Evolutionary conservation across 2,113 vertebrate species (phyloP).

Genomic region (Butorides virescens): DNA sequence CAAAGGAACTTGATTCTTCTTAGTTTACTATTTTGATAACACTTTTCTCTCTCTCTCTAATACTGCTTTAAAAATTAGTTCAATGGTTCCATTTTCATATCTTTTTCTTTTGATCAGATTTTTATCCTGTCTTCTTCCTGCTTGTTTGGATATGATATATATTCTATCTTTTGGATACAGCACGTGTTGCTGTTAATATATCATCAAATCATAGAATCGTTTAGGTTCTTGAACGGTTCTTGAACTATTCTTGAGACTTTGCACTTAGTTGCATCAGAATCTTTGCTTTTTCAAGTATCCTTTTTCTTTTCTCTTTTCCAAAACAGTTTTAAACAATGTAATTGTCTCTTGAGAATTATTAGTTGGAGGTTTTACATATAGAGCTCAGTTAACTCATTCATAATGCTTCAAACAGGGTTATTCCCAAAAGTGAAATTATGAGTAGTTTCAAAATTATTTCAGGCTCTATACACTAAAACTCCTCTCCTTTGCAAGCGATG

Average conservation of each 20-base stretch:
- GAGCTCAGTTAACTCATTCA: background rate
- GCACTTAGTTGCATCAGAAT: background rate
- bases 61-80: background rate
- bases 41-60: background rate
- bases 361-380: background rate
- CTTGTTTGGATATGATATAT: background rate
- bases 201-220: too few relatives aligned
- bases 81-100: background rate
- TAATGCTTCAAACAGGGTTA: background rate
- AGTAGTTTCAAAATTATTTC: background rate
- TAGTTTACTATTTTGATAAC: background rate
- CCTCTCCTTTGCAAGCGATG: background rate
- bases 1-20: background rate
- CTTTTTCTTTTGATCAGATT: background rate
- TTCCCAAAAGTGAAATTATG: background rate
- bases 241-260: background rate
- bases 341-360: background rate
- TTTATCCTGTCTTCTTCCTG: background rate
- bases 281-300: background rate
- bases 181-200: background rate
- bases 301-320: background rate
- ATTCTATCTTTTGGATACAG: background rate
- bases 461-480: background rate
- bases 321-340: slow-evolving; percentile 33
- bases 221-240: background rate